These are phyloP conservation scores for Cephus sareptanus DNA, from an alignment of 2,888 invertebrate genomes.

Conservation along the genomic window DNA sequence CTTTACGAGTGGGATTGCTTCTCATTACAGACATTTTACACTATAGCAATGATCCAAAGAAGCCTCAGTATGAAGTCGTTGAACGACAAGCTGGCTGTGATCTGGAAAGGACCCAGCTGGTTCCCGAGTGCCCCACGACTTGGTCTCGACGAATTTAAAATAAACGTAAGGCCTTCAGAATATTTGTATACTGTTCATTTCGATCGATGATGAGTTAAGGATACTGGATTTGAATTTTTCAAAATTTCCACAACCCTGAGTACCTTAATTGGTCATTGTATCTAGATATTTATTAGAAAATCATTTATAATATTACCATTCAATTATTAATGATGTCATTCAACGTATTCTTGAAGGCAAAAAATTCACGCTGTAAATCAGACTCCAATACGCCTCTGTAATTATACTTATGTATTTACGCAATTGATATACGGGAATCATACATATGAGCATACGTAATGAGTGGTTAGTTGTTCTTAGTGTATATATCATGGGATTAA, in stretches of 20 bases:
- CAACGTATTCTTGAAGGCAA: neutral
- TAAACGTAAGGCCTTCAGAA: slow-evolving; percentile 73
- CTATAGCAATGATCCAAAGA: slow-evolving; percentile 74
- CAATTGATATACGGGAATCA: slow-evolving; percentile 20
- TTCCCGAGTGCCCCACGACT: slow-evolving; percentile 81
- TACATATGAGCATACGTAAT: slow-evolving; percentile 10
- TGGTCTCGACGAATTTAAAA: slow-evolving; percentile 80
- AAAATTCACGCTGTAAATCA: slow-evolving; percentile 16
- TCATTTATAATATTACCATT: neutral
- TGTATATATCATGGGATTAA: slow-evolving; percentile 20
- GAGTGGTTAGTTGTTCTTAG: slow-evolving; percentile 9
- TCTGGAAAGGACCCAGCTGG: slow-evolving; percentile 92
- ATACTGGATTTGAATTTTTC: neutral
- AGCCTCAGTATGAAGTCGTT: slow-evolving; percentile 71
- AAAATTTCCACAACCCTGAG: neutral
- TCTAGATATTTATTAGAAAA: neutral
- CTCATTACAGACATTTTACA: slow-evolving; percentile 77
- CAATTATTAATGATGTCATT: neutral
- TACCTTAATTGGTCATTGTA: neutral
- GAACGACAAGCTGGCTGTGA: slow-evolving; percentile 75
- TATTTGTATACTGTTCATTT: neutral
- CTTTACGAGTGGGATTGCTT: neutral
- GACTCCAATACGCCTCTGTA: slow-evolving; percentile 13
- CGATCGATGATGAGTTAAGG: neutral
- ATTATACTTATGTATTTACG: slow-evolving; percentile 21